Base-by-base conservation (phyloP, 2,888 invertebrate species). In the Drosophila paranaensis region DNA sequence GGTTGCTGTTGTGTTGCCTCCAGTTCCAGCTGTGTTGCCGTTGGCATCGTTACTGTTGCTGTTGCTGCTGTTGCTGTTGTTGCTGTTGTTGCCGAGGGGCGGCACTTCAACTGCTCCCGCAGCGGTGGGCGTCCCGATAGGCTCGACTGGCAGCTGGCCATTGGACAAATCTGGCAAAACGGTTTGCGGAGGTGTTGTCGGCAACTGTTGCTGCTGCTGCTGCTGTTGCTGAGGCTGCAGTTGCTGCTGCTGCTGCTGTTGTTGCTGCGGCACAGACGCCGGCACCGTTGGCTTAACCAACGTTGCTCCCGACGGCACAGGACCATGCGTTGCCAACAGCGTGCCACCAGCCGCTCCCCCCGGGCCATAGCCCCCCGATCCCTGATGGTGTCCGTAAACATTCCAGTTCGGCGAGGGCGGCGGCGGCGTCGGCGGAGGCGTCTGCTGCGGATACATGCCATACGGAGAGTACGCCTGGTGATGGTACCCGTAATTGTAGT, bases 351-450 rank as follows among this genome's bases (percentile, higher is more conserved):
- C 77, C 50, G 56, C 91, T 81, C 71, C 87, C 20, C 91, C 79
- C 0, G 91, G 87, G 14, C 85, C 86, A 27, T 91, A 91, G 42
- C 81, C 64, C 69, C 79, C 74, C 0, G 90, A 79, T 37, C 89
- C 81, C 73, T 88, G 93, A 82, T 86, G 92, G 77, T 90, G 93
- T 27, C 88, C 94, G 81, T 95, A 95, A 81, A 95, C 91, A 82
- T 95, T 95, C 95, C 95, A 95, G 88, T 95, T 95, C 10, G 95
- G 94, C 37, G 95, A 94, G 6, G 95, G 93, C 80, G 93, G 91
- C 4, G 92, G 91, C 54, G 93, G 91, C 63, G 92, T 91, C 20
- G 92, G 92, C 14, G 93, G 94, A 33, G 92, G 92, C 53, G 92
- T 91, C 75, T 92, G 93, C 71, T 92, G 93, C 14, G 93, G 91